Conservation (phyloP, 2,797 vertebrate genomes). For the Pyrocephalus nanus region DNA sequence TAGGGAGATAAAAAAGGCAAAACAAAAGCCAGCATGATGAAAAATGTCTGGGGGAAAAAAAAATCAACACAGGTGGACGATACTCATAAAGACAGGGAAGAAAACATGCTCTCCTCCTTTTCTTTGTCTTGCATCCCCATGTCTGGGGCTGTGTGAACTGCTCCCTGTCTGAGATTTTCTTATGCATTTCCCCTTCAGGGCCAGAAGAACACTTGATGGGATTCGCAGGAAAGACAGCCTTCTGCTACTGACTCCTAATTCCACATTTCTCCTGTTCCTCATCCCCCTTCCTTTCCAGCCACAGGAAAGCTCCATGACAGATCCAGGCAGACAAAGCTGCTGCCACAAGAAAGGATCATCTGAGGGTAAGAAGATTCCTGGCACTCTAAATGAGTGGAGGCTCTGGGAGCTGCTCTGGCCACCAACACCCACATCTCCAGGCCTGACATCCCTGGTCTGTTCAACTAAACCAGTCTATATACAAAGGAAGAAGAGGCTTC, state of each 20-base stretch:
- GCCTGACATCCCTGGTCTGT: background rate
- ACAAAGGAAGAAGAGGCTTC: background rate
- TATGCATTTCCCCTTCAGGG: background rate
- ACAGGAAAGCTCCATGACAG: background rate
- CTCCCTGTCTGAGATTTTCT: background rate
- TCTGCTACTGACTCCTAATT: background rate
- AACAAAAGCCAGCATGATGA: background rate
- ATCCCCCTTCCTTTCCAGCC: background rate
- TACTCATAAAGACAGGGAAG: background rate
- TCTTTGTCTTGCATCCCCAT: background rate
- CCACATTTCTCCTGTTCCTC: background rate
- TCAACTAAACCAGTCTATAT: background rate
- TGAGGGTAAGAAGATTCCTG: background rate
- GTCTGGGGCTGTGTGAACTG: background rate
- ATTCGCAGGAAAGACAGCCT: background rate
- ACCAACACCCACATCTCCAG: background rate
- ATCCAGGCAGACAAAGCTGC: background rate
- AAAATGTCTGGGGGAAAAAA: background rate
- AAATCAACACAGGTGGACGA: background rate
- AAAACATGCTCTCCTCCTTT: background rate
- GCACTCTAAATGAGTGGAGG: background rate
- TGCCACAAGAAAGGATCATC: background rate
- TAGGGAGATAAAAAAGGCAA: background rate
- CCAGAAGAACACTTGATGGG: background rate
- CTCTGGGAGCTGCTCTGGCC: background rate